These are phyloP conservation scores for Mormyrus iriodes DNA, from an alignment of 2,113 vertebrate species.

Conservation along the genomic window DNA sequence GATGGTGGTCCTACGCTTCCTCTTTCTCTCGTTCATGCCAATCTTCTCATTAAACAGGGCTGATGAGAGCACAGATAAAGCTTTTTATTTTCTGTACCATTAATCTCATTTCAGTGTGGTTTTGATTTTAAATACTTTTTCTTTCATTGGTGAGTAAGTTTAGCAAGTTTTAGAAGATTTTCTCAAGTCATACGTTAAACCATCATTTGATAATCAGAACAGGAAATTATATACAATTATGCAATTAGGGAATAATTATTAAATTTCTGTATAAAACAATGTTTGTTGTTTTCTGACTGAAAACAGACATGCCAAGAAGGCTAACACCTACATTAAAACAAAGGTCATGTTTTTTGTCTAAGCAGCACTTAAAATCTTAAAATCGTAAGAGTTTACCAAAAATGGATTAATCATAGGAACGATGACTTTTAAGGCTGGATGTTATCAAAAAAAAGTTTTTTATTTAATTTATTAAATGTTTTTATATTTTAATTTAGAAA, in stretches of 20 bases:
- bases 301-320: not conserved
- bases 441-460: not conserved
- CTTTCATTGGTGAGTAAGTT: not conserved
- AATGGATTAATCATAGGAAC: not conserved
- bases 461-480: too few relatives aligned
- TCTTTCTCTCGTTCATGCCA: slow-evolving; percentile 87
- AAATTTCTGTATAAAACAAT: not conserved
- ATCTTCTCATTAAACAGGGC: slow-evolving; percentile 91
- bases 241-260: not conserved
- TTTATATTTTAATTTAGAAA: not conserved
- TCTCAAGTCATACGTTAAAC: not conserved
- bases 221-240: not conserved
- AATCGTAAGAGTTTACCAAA: not conserved
- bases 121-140: not conserved
- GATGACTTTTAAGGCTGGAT: not conserved
- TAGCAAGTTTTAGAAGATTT: not conserved
- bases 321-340: not conserved
- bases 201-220: not conserved
- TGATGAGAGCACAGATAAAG: slow-evolving; percentile 43
- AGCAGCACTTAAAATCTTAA: not conserved
- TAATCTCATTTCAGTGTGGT: not conserved
- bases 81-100: not conserved
- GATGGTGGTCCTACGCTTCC: slow-evolving; percentile 89
- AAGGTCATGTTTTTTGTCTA: not conserved
- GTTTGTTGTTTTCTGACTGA: not conserved